Percentiles rank a stretch among this genome's conserved stretches.
Evolutionary conservation across 92 coral and sea anemone genomes (phyloP).

Genomic region (Epizoanthus rinbou): DNA sequence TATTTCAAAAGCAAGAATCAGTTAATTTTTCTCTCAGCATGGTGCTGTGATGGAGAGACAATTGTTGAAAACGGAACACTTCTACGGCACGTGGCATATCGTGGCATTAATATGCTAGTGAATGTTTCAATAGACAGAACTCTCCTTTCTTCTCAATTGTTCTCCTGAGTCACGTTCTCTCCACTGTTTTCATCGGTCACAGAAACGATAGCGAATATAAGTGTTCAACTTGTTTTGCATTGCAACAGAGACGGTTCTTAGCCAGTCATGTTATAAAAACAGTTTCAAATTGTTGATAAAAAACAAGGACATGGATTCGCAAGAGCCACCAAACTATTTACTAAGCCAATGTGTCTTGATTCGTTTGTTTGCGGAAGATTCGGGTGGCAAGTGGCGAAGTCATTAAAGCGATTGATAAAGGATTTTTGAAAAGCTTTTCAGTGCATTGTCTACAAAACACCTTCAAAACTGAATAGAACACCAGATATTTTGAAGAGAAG

Average conservation of each 20-base stretch:
- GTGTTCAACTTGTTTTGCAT: background rate
- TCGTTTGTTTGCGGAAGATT: slow-evolving; percentile 13
- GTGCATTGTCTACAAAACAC: slow-evolving; percentile 17
- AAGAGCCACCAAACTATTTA: slow-evolving; percentile 21
- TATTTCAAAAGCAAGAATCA: background rate
- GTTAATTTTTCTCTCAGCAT: slow-evolving; percentile 29
- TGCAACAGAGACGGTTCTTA: background rate
- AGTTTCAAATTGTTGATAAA: slow-evolving; percentile 10
- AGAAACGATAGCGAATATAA: background rate
- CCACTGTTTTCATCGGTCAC: slow-evolving; percentile 1
- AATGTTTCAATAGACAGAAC: background rate
- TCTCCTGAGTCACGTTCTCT: background rate
- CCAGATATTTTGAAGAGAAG: slow-evolving; percentile 24
- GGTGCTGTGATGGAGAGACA: slow-evolving; percentile 12
- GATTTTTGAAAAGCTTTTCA: slow-evolving; percentile 28
- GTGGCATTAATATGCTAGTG: slow-evolving; percentile 42
- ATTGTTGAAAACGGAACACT: slow-evolving; percentile 17
- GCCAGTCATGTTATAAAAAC: slow-evolving; percentile 1
- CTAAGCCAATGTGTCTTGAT: slow-evolving; percentile 6
- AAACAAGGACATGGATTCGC: slow-evolving; percentile 7
- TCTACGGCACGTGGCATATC: slow-evolving; percentile 42
- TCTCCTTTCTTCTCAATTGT: background rate
- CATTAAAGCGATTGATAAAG: slow-evolving; percentile 11
- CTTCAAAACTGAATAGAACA: slow-evolving; percentile 36
- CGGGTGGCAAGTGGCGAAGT: slow-evolving; percentile 13